Percentiles rank a stretch among this genome's conserved stretches.
phyloP scores from a whole-genome alignment of 2,888 invertebrate genomes.

The Lordiphosa andalusiaca region DNA sequence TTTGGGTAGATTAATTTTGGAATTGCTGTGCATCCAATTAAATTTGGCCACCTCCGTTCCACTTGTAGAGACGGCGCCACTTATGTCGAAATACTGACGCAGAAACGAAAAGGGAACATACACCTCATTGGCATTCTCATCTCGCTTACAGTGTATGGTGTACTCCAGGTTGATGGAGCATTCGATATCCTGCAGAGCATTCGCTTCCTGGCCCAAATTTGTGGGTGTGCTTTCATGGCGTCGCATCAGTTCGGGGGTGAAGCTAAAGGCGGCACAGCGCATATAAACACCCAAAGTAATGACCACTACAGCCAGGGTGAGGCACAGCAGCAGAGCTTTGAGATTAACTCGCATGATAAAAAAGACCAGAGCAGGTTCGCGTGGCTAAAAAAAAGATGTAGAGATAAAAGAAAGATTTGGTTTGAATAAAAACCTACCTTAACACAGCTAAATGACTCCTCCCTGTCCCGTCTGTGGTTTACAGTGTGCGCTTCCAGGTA shows the following conservation, averaged over 20 bases:
- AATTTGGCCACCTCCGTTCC: constrained; percentile 85
- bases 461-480: too few species aligned
- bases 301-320: constrained; percentile 84
- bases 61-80: constrained; percentile 86
- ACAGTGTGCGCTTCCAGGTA: background rate
- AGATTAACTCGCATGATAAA: constrained; percentile 90
- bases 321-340: constrained; percentile 86
- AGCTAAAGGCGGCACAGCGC: constrained; percentile 85
- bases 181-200: constrained; percentile 84
- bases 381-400: constrained; percentile 13
- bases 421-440: constrained; percentile 37
- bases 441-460: constrained; percentile 1
- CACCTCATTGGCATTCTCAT: constrained; percentile 87
- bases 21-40: constrained; percentile 97
- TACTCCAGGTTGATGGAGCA: constrained; percentile 95
- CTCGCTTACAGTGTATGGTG: constrained; percentile 88
- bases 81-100: constrained; percentile 96
- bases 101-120: constrained; percentile 96
- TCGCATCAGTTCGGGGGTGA: constrained; percentile 76
- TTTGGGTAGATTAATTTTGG: constrained; percentile 93
- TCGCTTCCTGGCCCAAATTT: constrained; percentile 26
- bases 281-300: constrained; percentile 88
- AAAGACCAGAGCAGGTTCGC: constrained; percentile 79
- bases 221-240: constrained; percentile 32
- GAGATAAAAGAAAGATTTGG: background rate